phyloP scores from a whole-genome alignment of 2,888 invertebrate species.

The Habrosyne pyritoides region DNA sequence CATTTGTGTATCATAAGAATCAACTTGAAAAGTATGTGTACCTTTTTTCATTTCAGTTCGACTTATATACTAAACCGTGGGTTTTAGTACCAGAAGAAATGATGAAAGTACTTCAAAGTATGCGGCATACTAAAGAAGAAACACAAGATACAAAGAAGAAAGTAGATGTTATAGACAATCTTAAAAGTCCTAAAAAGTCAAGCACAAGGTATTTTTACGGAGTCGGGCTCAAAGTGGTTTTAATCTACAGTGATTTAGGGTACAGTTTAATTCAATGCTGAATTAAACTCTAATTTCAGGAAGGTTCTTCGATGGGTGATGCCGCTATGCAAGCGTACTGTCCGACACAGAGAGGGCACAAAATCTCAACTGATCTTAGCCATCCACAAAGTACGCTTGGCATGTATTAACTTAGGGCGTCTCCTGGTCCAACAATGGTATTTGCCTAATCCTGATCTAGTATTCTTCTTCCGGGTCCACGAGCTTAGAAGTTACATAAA shows the following conservation, averaged over 20 bases:
- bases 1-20: not conserved
- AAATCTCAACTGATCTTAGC: constrained; percentile 84
- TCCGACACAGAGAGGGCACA: constrained; percentile 86
- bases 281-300: constrained; percentile 54
- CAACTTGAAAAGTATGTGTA: not conserved
- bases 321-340: constrained; percentile 84
- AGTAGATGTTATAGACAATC: constrained; percentile 72
- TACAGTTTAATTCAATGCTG: not conserved
- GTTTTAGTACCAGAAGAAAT: constrained; percentile 83
- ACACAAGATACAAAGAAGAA: constrained; percentile 47
- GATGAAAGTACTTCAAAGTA: constrained; percentile 84
- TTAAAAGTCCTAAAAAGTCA: constrained; percentile 77
- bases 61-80: constrained; percentile 87
- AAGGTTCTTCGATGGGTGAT: constrained; percentile 84
- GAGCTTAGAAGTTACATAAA: constrained; percentile 85
- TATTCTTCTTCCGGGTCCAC: constrained; percentile 86
- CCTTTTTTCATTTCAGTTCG: constrained; percentile 80
- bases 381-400: constrained; percentile 84
- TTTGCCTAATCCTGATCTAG: constrained; percentile 85
- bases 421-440: constrained; percentile 85
- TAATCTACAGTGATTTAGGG: no score
- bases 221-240: no score
- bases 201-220: constrained; percentile 70
- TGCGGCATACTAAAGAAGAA: constrained; percentile 46
- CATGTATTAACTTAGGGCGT: constrained; percentile 81